Base-by-base conservation (phyloP, 1,140 invertebrate genomes). In the Wasmannia auropunctata region DNA sequence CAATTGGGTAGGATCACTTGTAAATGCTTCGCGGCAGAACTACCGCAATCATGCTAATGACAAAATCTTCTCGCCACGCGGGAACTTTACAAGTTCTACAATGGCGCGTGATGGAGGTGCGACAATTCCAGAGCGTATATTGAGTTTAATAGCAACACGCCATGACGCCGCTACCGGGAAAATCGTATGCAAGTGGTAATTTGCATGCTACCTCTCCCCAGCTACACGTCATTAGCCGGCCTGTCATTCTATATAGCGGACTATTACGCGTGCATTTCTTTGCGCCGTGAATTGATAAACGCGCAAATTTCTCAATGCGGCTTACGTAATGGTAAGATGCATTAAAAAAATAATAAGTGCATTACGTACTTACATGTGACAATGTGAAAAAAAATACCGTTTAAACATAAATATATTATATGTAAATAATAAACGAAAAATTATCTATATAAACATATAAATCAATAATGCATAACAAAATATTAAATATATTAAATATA, bases 221-320 rank as follows among this genome's bases (percentile, higher is more conserved):
- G 65, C 79, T 69, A 31, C 56, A 77, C 19, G 67, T 83, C 79
- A 83, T 83, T 83, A 83, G 65, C 40, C 67, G 37, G 14, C 40
- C 49, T 72, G 79, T 83, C 79, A 83, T 72, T 83, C 34, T 58
- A 58, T 58, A 43, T 40, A 31, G 67, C 40, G 67, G 37, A 43
- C 19, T 83, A 83, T 83, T 83, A 83, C 28, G 79, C 79, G 37
- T 74, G 65, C 67, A 43, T 83, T 83, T 85, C 70, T 85, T 79
- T 79, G 19, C 60, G 8, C 19, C 19, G 16, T 63, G 56, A 63
- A 79, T 79, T 77, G 60, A 79, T 65, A 28, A 85, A 43, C 62
- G 37, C 28, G 58, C 74, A 63, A 51, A 19, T 37, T 76, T 60
- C 81, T 56, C 40, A 34, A n/a, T 62, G 28, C 6, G 1, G 16